Conservation (phyloP, 2,113 vertebrate species). For the Toxotes chatareus region DNA sequence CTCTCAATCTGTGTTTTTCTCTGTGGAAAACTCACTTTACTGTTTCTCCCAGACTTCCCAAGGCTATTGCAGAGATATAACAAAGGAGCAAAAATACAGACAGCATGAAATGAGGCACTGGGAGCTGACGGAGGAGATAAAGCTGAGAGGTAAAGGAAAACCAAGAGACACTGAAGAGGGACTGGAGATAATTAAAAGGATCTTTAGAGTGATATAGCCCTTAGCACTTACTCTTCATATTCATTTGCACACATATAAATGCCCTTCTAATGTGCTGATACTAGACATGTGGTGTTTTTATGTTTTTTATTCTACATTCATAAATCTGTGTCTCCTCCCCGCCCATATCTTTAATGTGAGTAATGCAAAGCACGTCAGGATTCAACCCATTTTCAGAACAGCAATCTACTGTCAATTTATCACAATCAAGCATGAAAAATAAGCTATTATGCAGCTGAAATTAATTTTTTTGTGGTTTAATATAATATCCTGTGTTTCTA, state of each 20-base stretch:
- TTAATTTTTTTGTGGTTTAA: conserved; percentile 34
- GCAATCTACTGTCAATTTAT: conserved; percentile 63
- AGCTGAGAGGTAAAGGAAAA: conserved; percentile 62
- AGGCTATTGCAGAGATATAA: conserved; percentile 63
- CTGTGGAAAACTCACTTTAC: conserved; percentile 49
- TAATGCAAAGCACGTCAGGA: conserved; percentile 50
- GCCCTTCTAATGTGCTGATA: conserved; percentile 21
- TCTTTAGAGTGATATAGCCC: conserved; percentile 58
- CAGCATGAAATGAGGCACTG: conserved; percentile 47
- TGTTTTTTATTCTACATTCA: conserved; percentile 30
- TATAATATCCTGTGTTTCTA: conserved; percentile 19
- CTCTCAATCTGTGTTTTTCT: conserved; percentile 44
- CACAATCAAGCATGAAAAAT: conserved; percentile 65
- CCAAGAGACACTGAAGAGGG: conserved; percentile 43
- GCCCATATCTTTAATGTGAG: conserved; percentile 40
- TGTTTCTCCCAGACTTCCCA: conserved; percentile 64
- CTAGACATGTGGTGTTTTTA: conserved; percentile 27
- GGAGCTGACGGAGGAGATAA: conserved; percentile 54
- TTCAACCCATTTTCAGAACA: conserved; percentile 62
- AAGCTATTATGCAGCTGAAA: conserved; percentile 41
- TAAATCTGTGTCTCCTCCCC: conserved; percentile 43
- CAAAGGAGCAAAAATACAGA: conserved; percentile 66
- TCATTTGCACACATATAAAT: conserved; percentile 61
- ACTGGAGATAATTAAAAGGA: conserved; percentile 76
- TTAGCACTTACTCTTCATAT: conserved; percentile 42